Conservation (phyloP, 1,140 invertebrate genomes). For the Penaeus indicus region DNA sequence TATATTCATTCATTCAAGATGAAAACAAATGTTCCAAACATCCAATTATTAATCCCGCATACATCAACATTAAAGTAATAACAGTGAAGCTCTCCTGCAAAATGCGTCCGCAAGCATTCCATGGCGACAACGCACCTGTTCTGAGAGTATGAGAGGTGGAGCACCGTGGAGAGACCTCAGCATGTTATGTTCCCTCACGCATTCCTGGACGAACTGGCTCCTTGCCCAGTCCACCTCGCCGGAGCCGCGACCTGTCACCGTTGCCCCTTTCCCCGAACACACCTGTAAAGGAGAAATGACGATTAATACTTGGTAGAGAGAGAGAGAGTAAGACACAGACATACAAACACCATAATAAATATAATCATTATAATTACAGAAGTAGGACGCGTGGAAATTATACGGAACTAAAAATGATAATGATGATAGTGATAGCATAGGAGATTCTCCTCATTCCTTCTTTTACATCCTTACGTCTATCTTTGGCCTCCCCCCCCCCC, state of each 20-base stretch:
- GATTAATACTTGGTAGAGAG: background rate
- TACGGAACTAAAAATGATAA: no score
- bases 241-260: conserved; percentile 33
- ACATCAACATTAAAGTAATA: no score
- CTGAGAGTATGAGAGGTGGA: conserved; percentile 39
- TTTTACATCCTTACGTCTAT: no score
- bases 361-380: background rate
- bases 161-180: conserved; percentile 41
- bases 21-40: no score
- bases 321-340: background rate
- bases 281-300: conserved; percentile 29
- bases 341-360: background rate
- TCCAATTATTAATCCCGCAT: no score
- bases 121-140: conserved; percentile 36
- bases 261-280: conserved; percentile 52
- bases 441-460: no score
- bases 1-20: no score
- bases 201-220: conserved; percentile 59
- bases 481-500: no score
- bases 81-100: no score
- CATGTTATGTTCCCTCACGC: conserved; percentile 57
- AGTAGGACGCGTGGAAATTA: no score
- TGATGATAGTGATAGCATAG: no score
- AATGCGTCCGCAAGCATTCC: no score
- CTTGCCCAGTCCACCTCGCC: conserved; percentile 58